Evolutionary conservation across 2,113 vertebrate species (phyloP).

Genomic region (Centropus unirufus): DNA sequence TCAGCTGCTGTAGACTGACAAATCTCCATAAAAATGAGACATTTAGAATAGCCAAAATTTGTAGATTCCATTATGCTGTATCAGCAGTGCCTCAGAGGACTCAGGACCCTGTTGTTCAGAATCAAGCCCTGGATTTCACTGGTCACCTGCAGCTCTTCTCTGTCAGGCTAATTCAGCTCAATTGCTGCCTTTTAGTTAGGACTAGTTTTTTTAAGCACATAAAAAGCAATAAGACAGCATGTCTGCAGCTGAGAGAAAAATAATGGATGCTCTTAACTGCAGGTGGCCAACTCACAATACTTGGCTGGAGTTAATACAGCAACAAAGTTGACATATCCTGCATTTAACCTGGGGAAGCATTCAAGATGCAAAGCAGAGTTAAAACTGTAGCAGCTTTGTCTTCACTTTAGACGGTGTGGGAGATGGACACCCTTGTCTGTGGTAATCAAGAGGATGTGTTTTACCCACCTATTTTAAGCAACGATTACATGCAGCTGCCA

Average conservation of each 20-base stretch:
- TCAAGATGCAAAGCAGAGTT: neutral
- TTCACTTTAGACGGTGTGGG: neutral
- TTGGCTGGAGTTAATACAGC: neutral
- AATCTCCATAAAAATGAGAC: neutral
- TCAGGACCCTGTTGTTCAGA: neutral
- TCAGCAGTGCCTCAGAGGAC: neutral
- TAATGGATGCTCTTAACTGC: neutral
- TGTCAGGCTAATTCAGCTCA: neutral
- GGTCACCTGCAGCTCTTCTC: neutral
- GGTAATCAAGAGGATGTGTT: fast-evolving
- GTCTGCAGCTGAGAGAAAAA: neutral
- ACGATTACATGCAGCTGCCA: neutral
- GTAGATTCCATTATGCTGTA: neutral
- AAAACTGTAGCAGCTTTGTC: neutral
- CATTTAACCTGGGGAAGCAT: neutral
- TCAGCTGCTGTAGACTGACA: neutral
- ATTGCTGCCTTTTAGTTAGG: neutral
- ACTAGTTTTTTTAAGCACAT: neutral
- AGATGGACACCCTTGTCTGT: neutral
- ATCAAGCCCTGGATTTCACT: neutral
- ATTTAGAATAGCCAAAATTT: neutral
- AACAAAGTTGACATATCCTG: neutral
- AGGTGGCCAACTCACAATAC: neutral
- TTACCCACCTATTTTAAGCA: neutral
- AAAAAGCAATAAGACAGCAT: neutral